phyloP scores from a whole-genome alignment of 2,888 invertebrate species.

The Drosophila subsilvestris region DNA sequence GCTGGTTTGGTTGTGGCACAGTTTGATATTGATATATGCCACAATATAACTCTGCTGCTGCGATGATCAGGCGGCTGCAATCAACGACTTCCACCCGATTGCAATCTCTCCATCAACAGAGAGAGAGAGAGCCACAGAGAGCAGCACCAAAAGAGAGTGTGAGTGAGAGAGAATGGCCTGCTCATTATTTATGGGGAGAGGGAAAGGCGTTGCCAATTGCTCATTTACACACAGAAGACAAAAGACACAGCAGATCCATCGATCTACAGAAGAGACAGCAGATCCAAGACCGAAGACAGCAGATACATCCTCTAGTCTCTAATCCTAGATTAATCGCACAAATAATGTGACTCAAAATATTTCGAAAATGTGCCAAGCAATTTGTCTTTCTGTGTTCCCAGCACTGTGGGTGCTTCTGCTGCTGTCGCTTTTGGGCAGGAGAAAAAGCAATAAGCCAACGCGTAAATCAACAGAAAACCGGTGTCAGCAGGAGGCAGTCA shows the following conservation, averaged over 20 bases:
- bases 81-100: slow-evolving; percentile 64
- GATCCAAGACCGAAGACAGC: neutral
- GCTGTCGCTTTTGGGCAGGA: slow-evolving; percentile 51
- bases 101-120: slow-evolving; percentile 50
- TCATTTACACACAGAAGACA: slow-evolving; percentile 60
- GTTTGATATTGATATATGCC: slow-evolving; percentile 63
- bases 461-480: slow-evolving; percentile 67
- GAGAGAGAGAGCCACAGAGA: slow-evolving; percentile 32
- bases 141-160: slow-evolving; percentile 21
- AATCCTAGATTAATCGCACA: slow-evolving; percentile 69
- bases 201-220: slow-evolving; percentile 66
- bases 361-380: slow-evolving; percentile 61
- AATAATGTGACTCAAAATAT: slow-evolving; percentile 66
- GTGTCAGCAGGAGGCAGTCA: neutral
- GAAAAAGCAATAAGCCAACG: slow-evolving; percentile 71
- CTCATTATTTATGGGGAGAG: slow-evolving; percentile 46
- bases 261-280: neutral
- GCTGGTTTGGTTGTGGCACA: slow-evolving; percentile 55
- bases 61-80: slow-evolving; percentile 52
- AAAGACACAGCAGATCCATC: slow-evolving; percentile 21
- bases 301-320: slow-evolving; percentile 25
- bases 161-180: slow-evolving; percentile 26
- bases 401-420: slow-evolving; percentile 22
- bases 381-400: slow-evolving; percentile 51
- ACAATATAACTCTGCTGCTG: slow-evolving; percentile 18